Evolutionary conservation across 2,888 invertebrate species (phyloP).

Genomic region (Spisula solida): DNA sequence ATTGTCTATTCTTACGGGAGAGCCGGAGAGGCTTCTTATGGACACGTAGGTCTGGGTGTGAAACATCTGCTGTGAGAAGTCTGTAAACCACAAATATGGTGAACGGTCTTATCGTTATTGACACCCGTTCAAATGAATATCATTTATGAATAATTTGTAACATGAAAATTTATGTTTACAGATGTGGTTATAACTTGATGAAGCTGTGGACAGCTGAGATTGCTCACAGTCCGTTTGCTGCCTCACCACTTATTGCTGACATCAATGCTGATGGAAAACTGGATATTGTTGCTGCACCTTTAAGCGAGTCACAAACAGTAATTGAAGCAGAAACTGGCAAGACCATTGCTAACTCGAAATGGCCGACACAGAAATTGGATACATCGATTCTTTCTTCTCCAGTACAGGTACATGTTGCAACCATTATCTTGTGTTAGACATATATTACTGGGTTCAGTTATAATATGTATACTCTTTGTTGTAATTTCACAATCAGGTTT

Average conservation of each 20-base stretch:
- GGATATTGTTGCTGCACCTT: constrained; percentile 84
- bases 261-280: constrained; percentile 82
- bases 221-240: constrained; percentile 84
- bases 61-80: too few species aligned
- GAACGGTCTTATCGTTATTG: too few species aligned
- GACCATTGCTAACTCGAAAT: constrained; percentile 74
- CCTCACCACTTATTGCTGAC: constrained; percentile 83
- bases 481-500: too few species aligned
- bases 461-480: too few species aligned
- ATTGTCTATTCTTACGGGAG: too few species aligned
- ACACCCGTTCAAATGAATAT: too few species aligned
- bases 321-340: constrained; percentile 81
- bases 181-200: constrained; percentile 82
- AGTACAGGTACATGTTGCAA: constrained; percentile 77
- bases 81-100: too few species aligned
- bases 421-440: neutral
- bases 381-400: constrained; percentile 84
- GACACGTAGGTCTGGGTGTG: too few species aligned
- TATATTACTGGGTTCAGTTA: neutral
- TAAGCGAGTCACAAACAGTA: constrained; percentile 84
- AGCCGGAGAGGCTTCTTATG: too few species aligned
- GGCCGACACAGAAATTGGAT: constrained; percentile 84
- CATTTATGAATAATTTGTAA: too few species aligned
- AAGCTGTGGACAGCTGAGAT: constrained; percentile 84
- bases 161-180: constrained; percentile 40